Base-by-base conservation (phyloP, 2,888 invertebrate species). In the Hyalella azteca region DNA sequence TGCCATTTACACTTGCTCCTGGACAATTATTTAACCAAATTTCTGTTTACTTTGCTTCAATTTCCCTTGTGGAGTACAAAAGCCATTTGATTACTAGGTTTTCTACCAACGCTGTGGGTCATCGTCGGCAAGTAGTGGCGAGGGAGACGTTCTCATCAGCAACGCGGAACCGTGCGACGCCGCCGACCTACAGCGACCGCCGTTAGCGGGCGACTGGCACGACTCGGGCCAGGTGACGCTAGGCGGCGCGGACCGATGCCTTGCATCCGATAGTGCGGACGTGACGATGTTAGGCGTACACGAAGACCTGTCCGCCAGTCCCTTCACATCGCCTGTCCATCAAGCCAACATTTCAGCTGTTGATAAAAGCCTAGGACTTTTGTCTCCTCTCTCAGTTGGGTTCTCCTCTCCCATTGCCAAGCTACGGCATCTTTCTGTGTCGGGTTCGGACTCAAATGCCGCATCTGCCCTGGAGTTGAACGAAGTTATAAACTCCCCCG, bases 101-200 rank as follows among this genome's bases (percentile, higher is more conserved):
- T 66, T 36, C 66, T 66, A 66, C 36, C 22, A 66, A 36, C 66
- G 36, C 19, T 66, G 66, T 22, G 66, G 66, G 19, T 66, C 66
- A 15, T 66, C 66, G 5, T 36, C 66, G 9, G 66, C 66, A 13
- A 66, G 66, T 36, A 66, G 66, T 36, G 36, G 66, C 66, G 66
- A 66, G 29, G 66, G 36, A 3, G 66, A 66, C n/a, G 36, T 66
- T 11, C 66, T 66, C 66, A 66, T 66, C 66, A 66, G 36, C 36
- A n/a, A 36, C 36, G 66, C 66, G 13, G 36, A 66, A n/a, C 29
- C 66, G 3, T 66, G 66, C 39, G 66, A 66, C 66, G 36, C 36
- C 66, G 36, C 36, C 29, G 7, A 32, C 19, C 29, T 54, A 13
- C 54, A 26, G 4, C 66, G 36, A 29, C 39, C 32, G 13, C 45